These are phyloP conservation scores for Lutjanus argentimaculatus DNA, from an alignment of 2,797 vertebrate genomes.

Conservation along the genomic window DNA sequence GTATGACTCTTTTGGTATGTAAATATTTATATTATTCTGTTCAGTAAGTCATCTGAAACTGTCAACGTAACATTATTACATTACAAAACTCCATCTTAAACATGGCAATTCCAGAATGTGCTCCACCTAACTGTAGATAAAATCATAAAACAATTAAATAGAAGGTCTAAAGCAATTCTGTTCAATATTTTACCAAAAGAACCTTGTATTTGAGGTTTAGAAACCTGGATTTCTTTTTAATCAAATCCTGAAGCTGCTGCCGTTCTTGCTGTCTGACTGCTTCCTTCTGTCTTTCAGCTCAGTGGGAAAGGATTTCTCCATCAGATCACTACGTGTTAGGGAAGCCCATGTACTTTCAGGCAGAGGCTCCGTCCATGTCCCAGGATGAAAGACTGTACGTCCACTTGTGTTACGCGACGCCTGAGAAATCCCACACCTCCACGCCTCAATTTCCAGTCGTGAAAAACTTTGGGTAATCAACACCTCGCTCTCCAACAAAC, in stretches of 20 bases:
- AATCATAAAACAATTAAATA: no score
- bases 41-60: no score
- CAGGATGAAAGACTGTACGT: constrained; percentile 73
- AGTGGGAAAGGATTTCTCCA: constrained; percentile 75
- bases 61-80: no score
- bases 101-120: no score
- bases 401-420: constrained; percentile 77
- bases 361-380: constrained; percentile 49
- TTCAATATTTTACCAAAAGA: no score
- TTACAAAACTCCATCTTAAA: no score
- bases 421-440: constrained; percentile 64
- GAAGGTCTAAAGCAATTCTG: no score
- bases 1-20: no score
- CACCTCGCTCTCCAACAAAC: neutral
- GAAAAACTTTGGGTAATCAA: constrained; percentile 80
- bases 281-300: constrained; percentile 63
- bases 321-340: constrained; percentile 70
- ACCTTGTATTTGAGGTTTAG: no score
- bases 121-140: no score
- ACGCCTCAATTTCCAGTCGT: constrained; percentile 72
- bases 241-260: neutral
- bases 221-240: neutral
- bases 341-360: constrained; percentile 83
- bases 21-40: no score
- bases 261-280: neutral